phyloP scores from a whole-genome alignment of 2,113 vertebrate species.

The Hippopotamus amphibius region DNA sequence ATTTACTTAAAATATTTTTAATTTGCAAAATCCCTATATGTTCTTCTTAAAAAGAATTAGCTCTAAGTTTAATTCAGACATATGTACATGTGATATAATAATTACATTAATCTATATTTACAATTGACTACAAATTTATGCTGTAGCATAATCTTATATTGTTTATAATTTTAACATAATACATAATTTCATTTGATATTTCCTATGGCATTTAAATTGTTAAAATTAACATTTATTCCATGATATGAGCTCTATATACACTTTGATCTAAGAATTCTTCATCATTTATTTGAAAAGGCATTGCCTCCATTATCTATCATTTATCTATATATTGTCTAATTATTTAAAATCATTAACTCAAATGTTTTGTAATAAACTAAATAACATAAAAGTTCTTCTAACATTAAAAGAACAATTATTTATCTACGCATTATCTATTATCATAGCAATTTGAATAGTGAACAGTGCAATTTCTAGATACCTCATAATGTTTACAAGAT shows the following conservation, averaged over 20 bases:
- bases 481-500: not conserved
- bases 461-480: not conserved
- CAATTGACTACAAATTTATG: not conserved
- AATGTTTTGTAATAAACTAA: not conserved
- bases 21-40: not conserved
- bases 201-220: not conserved
- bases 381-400: not conserved
- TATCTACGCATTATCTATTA: not conserved
- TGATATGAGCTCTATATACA: not conserved
- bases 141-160: not conserved
- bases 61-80: not conserved
- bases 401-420: not conserved
- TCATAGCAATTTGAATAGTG: not conserved
- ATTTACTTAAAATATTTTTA: not conserved
- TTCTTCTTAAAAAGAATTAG: not conserved
- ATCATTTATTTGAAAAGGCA: not conserved
- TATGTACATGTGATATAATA: not conserved
- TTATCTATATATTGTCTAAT: not conserved
- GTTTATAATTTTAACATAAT: not conserved
- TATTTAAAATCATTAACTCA: not conserved
- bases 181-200: not conserved
- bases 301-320: not conserved
- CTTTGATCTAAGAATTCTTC: not conserved
- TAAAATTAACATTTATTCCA: not conserved
- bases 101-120: not conserved